phyloP scores from a whole-genome alignment of 1,140 invertebrate species.

The Drosophila guanche region DNA sequence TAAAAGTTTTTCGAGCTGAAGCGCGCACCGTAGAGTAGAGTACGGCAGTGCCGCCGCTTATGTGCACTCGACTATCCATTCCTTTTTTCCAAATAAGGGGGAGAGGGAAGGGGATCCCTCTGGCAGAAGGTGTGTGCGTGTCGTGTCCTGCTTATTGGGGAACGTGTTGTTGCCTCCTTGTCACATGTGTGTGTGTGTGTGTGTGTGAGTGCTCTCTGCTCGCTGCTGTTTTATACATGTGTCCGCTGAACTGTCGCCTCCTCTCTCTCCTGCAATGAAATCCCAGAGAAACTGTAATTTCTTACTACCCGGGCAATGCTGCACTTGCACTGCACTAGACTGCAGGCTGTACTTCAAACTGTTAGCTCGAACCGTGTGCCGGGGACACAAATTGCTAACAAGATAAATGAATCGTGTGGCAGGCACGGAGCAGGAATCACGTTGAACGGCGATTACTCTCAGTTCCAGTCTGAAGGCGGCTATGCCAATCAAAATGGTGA shows the following conservation, averaged over 20 bases:
- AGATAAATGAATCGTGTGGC: slow-evolving; percentile 54
- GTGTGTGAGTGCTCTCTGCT: slow-evolving; percentile 1
- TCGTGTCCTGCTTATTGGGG: slow-evolving; percentile 62
- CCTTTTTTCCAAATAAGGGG: slow-evolving; percentile 1
- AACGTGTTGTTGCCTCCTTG: slow-evolving; percentile 43
- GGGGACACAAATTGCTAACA: slow-evolving; percentile 54
- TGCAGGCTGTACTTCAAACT: not conserved
- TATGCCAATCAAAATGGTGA: slow-evolving; percentile 40
- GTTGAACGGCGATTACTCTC: slow-evolving; percentile 51
- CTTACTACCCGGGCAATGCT: slow-evolving; percentile 22
- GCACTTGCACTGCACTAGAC: not conserved
- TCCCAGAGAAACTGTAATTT: slow-evolving; percentile 41
- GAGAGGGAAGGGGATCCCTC: slow-evolving; percentile 3
- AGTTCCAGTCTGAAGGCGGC: slow-evolving; percentile 16
- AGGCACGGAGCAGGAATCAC: slow-evolving; percentile 27
- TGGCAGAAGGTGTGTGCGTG: slow-evolving; percentile 22
- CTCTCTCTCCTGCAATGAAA: slow-evolving; percentile 31
- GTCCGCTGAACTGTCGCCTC: slow-evolving; percentile 33
- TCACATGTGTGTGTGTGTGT: slow-evolving; percentile 4
- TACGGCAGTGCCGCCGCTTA: slow-evolving; percentile 38
- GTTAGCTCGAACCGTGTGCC: slow-evolving; percentile 31
- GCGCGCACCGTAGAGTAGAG: slow-evolving; percentile 7
- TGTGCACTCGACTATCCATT: slow-evolving; percentile 54
- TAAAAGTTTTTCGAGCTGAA: slow-evolving; percentile 68
- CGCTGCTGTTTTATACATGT: slow-evolving; percentile 45